Evolutionary conservation across 2,113 vertebrate genomes (phyloP), one percentile per base, ranked within the genome.

Genomic region (Bostrychus sinensis): DNA sequence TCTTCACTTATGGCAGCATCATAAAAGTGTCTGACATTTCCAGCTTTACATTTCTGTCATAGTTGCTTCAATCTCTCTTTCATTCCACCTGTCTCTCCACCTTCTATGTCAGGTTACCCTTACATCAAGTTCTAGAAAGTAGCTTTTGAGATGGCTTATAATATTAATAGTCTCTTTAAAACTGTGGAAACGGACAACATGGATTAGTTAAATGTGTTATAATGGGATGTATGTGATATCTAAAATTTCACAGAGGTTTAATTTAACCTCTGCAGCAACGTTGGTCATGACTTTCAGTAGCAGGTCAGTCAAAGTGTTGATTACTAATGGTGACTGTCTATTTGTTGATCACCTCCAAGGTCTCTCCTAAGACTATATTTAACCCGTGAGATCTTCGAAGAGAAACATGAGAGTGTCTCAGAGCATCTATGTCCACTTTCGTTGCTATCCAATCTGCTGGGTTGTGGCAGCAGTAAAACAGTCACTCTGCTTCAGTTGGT

Each of bases 341-440:
- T 56, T 74, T 77, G 85, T 81, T 80, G 73, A 85, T 88, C 66
- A 25, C 36, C 59, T 79, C 66, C 55, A 65, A 75, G 80, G 86
- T 82, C 73, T 89, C 85, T 87, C 85, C 86, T 87, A 55, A 79
- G 46, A 62, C 86, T 89, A 90, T 80, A 89, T 83, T 80, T 90
- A 90, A 66, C 83, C 48, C 3, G 62, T 56, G 66, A 90, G 77
- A 84, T 83, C 78, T 85, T 72, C 20, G 17, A 62, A 75, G 60
- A 70, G 87, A 87, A 89, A 90, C 77, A 78, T 51, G 85, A 90
- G 82, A 83, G 56, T 37, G 54, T 57, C 69, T 62, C 14, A 8
- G 56, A 70, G 43, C 68, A 68, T 80, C 79, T 70, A 68, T 83
- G 73, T 83, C 70, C 63, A 79, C 70, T 75, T 82, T 78, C 22